These are phyloP conservation scores for Pristionchus pacificus DNA, from an alignment of 1,140 invertebrate genomes.

Conservation along the genomic window DNA sequence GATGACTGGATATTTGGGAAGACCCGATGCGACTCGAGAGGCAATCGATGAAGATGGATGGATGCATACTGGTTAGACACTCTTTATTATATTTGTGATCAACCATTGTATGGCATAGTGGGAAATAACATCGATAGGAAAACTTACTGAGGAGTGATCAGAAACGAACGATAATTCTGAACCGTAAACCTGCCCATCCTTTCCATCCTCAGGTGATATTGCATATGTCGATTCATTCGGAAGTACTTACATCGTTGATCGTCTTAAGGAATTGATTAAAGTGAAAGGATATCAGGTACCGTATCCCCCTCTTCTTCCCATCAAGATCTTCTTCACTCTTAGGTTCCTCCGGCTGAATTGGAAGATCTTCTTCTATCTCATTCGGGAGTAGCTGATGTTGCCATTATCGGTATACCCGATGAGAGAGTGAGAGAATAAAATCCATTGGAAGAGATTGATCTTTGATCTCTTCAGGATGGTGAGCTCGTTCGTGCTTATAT, in stretches of 20 bases:
- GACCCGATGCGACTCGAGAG: slow-evolving; percentile 70
- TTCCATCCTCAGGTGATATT: slow-evolving; percentile 74
- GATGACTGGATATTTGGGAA: slow-evolving; percentile 70
- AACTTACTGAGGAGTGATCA: not conserved
- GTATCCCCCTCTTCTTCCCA: not conserved
- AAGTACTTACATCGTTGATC: slow-evolving; percentile 70
- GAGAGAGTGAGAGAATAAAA: slow-evolving; percentile 70
- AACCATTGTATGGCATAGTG: no score
- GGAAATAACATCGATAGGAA: no score
- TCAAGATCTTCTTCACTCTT: not conserved
- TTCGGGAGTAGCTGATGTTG: slow-evolving; percentile 73
- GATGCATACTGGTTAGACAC: slow-evolving; percentile 67
- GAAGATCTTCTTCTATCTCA: slow-evolving; percentile 74
- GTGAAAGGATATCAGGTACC: slow-evolving; percentile 71
- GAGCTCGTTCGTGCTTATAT: not conserved
- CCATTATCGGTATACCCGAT: slow-evolving; percentile 76
- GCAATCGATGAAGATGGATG: slow-evolving; percentile 71
- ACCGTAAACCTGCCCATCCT: no score
- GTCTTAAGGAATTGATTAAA: slow-evolving; percentile 84
- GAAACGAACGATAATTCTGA: not conserved
- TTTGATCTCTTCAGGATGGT: not conserved
- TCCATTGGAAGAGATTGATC: no score
- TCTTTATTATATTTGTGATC: no score
- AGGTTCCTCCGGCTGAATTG: slow-evolving; percentile 77
- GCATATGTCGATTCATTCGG: slow-evolving; percentile 72